These are phyloP conservation scores for Equus przewalskii DNA, from an alignment of 2,113 vertebrate species.

Conservation along the genomic window DNA sequence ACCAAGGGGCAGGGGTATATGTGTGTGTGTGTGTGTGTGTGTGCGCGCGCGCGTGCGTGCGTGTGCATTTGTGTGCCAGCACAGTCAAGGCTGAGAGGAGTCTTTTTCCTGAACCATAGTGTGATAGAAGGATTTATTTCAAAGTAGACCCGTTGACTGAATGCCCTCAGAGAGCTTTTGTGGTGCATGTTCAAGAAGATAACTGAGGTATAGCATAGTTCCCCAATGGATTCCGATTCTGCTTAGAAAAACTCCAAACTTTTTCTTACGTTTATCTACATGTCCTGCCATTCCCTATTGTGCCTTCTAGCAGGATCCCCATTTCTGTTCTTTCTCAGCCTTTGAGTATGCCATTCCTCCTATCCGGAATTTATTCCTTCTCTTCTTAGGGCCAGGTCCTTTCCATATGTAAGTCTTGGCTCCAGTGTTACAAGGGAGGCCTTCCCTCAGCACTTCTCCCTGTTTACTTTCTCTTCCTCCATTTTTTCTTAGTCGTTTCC, in stretches of 20 bases:
- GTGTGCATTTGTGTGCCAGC: accelerated
- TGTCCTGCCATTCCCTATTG: background rate
- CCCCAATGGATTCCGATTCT: background rate
- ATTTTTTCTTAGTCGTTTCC: background rate
- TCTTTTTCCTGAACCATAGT: background rate
- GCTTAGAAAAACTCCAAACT: background rate
- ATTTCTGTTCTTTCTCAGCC: background rate
- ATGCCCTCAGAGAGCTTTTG: background rate
- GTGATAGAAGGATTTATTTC: background rate
- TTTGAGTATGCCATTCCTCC: background rate
- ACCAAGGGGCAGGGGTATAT: background rate
- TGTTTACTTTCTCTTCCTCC: background rate
- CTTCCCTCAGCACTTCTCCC: background rate
- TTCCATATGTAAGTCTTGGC: background rate
- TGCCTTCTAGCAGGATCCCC: background rate
- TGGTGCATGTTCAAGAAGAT: background rate
- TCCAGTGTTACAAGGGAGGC: background rate
- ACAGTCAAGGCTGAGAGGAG: background rate
- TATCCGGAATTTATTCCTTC: background rate
- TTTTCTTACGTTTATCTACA: background rate
- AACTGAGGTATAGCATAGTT: background rate
- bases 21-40: background rate
- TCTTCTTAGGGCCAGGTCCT: background rate
- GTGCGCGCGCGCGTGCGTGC: accelerated
- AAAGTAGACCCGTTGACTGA: background rate